A percentile compares a stretch with the other conserved stretches of the same genome.
phyloP scores from a whole-genome alignment of 2,113 vertebrate genomes.

The Zapus hudsonius region DNA sequence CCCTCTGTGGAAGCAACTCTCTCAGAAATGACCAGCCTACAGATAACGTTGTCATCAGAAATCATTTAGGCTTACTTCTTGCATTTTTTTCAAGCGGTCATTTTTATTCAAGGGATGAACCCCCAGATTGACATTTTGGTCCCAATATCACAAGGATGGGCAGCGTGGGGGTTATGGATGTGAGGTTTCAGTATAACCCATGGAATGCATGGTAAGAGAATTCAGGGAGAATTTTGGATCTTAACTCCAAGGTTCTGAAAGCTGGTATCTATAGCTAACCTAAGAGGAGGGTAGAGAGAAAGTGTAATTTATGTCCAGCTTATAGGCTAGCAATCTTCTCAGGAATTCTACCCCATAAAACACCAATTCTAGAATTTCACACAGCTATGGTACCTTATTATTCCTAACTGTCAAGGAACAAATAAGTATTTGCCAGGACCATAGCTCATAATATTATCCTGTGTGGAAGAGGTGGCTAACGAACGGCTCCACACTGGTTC shows the following conservation, averaged over 20 bases:
- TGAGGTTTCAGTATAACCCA: background rate
- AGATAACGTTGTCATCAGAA: background rate
- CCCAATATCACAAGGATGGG: background rate
- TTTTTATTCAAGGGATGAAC: background rate
- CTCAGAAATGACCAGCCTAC: background rate
- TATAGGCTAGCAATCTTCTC: no score
- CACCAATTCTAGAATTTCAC: background rate
- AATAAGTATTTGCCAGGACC: background rate
- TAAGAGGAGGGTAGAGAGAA: background rate
- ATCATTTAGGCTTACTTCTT: background rate
- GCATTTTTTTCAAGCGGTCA: background rate
- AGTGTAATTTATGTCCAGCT: no score
- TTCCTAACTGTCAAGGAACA: background rate
- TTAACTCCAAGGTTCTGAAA: background rate
- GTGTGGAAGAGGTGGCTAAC: background rate
- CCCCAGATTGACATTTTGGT: background rate
- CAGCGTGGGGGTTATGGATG: background rate
- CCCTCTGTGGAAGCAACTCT: background rate
- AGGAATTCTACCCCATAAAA: background rate
- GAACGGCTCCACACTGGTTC: background rate
- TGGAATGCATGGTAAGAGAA: background rate
- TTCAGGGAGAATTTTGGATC: background rate
- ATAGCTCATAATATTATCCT: background rate
- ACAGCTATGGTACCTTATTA: background rate
- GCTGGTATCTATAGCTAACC: background rate